Conservation (phyloP, 2,888 invertebrate genomes). For the Scrobipalpa costella region DNA sequence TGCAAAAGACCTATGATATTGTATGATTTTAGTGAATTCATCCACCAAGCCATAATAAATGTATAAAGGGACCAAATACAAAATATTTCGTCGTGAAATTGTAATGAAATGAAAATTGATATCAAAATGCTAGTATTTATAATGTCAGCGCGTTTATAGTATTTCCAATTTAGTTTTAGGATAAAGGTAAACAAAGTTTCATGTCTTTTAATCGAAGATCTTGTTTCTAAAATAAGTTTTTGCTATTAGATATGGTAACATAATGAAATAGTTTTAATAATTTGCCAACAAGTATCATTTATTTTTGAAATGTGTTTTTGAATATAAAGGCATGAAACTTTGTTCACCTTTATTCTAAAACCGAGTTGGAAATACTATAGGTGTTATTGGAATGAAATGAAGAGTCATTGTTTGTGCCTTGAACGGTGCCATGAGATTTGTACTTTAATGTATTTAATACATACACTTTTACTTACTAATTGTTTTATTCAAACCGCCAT, state of each 20-base stretch:
- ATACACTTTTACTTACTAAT: conserved; percentile 29
- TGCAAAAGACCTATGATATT: not conserved
- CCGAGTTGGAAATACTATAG: no score
- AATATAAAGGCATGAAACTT: no score
- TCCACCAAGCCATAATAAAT: not conserved
- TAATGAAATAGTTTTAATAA: no score
- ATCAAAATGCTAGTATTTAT: not conserved
- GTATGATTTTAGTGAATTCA: conserved; percentile 1
- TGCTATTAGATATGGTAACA: no score
- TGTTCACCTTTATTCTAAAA: no score
- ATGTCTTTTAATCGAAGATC: no score
- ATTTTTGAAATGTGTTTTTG: no score
- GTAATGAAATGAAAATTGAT: no score
- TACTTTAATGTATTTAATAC: conserved; percentile 56
- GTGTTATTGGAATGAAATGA: conserved; percentile 32
- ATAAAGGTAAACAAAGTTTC: no score
- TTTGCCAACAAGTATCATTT: no score
- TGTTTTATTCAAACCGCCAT: conserved; percentile 1
- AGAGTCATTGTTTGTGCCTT: conserved; percentile 67
- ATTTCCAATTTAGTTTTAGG: no score
- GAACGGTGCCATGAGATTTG: conserved; percentile 71
- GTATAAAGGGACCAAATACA: not conserved
- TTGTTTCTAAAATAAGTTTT: no score
- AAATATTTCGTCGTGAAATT: not conserved
- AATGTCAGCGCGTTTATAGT: not conserved